phyloP scores from a whole-genome alignment of 2,797 vertebrate genomes.

The Huso huso region DNA sequence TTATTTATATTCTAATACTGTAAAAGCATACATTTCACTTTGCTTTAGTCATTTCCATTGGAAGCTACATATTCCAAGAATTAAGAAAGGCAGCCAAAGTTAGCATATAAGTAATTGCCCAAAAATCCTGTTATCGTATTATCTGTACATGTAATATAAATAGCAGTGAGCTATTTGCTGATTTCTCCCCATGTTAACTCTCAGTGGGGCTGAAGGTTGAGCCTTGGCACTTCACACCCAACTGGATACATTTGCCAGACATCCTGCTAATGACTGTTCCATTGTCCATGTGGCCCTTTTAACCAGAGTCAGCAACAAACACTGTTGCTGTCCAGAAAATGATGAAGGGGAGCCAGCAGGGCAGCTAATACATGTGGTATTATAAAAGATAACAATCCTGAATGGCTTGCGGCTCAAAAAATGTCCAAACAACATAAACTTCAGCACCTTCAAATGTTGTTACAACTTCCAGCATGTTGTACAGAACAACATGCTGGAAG shows the following conservation, averaged over 20 bases:
- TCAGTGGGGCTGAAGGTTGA: neutral
- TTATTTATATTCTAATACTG: no score
- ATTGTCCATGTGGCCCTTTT: conserved; percentile 2
- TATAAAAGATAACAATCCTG: neutral
- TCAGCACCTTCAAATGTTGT: neutral
- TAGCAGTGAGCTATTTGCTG: neutral
- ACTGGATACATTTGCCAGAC: neutral
- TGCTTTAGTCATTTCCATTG: neutral
- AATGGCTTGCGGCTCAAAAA: neutral
- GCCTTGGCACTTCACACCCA: conserved; percentile 1
- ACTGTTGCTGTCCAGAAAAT: neutral
- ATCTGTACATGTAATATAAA: neutral
- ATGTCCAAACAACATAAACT: neutral
- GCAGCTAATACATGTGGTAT: neutral
- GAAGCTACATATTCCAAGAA: conserved; percentile 28
- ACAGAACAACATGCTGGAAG: neutral
- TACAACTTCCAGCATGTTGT: no score
- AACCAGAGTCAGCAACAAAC: neutral
- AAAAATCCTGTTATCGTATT: conserved; percentile 30
- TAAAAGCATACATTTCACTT: no score
- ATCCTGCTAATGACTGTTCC: conserved; percentile 3
- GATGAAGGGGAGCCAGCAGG: neutral
- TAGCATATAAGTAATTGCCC: conserved; percentile 39
- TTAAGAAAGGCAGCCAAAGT: conserved; percentile 18
- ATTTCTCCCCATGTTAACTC: neutral